Percentiles rank a stretch among this genome's conserved stretches.
These are phyloP conservation scores for Botia almorhae DNA, from an alignment of 2,797 vertebrate species.

Conservation along the genomic window DNA sequence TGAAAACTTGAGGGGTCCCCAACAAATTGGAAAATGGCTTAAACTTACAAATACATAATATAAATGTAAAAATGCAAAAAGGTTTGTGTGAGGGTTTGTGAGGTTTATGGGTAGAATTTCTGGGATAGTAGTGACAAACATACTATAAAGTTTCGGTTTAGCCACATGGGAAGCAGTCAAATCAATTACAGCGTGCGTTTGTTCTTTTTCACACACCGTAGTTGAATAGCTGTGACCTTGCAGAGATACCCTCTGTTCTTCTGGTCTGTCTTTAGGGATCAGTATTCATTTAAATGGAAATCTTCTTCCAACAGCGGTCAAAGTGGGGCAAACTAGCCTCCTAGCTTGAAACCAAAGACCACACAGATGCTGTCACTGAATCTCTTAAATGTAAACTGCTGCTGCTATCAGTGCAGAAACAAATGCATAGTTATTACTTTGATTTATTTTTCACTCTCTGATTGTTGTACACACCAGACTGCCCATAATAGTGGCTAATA, in stretches of 20 bases:
- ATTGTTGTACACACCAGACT: constrained; percentile 63
- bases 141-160: constrained; percentile 63
- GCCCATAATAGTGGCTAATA: constrained; percentile 62
- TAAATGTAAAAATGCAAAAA: neutral
- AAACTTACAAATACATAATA: neutral
- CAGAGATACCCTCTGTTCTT: constrained; percentile 46
- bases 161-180: constrained; percentile 60
- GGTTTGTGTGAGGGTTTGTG: neutral
- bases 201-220: constrained; percentile 55
- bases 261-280: constrained; percentile 54
- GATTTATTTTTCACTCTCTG: constrained; percentile 57
- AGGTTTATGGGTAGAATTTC: neutral
- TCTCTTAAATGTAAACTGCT: constrained; percentile 19
- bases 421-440: constrained; percentile 36
- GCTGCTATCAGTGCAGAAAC: constrained; percentile 4
- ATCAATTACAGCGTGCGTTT: constrained; percentile 70
- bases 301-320: constrained; percentile 41
- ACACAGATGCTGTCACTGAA: constrained; percentile 13
- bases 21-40: neutral
- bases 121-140: constrained; percentile 58
- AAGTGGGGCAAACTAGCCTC: constrained; percentile 47
- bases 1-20: no score
- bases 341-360: constrained; percentile 35
- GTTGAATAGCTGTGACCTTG: constrained; percentile 62
- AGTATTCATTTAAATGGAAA: constrained; percentile 68